phyloP scores from a whole-genome alignment of 92 coral and sea anemone genomes.

The Epizoanthus fatuus region DNA sequence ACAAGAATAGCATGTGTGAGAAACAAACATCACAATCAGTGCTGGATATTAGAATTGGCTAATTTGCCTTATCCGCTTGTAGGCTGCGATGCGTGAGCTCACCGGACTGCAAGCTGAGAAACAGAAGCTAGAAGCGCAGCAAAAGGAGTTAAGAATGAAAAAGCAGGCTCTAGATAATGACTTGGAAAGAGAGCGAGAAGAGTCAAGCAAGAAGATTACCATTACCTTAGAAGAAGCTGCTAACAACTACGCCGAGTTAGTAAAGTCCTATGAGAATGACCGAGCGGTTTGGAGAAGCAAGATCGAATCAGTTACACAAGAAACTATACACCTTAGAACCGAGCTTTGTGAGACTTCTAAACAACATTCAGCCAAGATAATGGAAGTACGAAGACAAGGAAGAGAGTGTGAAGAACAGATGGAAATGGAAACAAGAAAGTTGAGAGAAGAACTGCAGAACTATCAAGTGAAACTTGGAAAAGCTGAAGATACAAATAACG shows the following conservation, averaged over 20 bases:
- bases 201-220: conserved; percentile 66
- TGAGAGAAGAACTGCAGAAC: conserved; percentile 58
- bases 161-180: conserved; percentile 66
- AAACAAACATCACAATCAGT: too few relatives aligned
- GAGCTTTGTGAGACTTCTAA: conserved; percentile 80
- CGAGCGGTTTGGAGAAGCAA: conserved; percentile 78
- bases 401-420: conserved; percentile 69
- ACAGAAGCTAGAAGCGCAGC: conserved; percentile 42
- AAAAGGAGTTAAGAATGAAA: conserved; percentile 50
- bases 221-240: conserved; percentile 78
- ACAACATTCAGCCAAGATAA: conserved; percentile 75
- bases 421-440: conserved; percentile 69
- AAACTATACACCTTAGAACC: conserved; percentile 62
- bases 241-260: conserved; percentile 54
- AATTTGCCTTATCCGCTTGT: neutral
- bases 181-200: conserved; percentile 65
- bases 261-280: conserved; percentile 75
- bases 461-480: conserved; percentile 69
- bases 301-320: conserved; percentile 72
- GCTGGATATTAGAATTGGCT: too few relatives aligned
- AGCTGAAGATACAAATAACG: conserved; percentile 53
- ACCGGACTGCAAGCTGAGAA: conserved; percentile 43
- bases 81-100: conserved; percentile 39
- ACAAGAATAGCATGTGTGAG: too few relatives aligned
- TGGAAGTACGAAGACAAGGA: conserved; percentile 69